Evolutionary conservation across 2,113 vertebrate species (phyloP), one percentile per base, ranked within the genome.

Genomic region (Neoarius graeffei): DNA sequence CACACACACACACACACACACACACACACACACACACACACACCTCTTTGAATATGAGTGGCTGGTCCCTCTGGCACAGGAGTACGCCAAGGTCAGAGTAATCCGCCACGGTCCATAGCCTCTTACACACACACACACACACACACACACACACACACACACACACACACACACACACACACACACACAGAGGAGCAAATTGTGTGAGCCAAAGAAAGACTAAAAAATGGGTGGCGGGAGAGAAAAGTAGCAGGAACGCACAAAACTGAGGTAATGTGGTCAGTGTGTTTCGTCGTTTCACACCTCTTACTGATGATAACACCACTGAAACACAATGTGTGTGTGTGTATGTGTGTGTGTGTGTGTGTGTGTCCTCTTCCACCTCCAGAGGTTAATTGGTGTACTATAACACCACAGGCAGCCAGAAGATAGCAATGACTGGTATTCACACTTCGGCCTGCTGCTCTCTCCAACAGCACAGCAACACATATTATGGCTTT

Each of bases 391-490:
- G 92, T 94, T 94, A 93, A 94, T 93, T 54, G 93, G 92, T 94
- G 91, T 94, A 23, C 20, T 93, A 93, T 94, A 95, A 94, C 95
- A 94, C 92, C 91, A 92, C 87, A 79, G 92, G 91, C 94, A 91
- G 91, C 91, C 91, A 92, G 92, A 92, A 92, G 92, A 91, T 91
- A 93, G 88, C 93, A 91, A 94, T 88, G 94, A 90, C 88, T 92
- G 94, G 93, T 93, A 95, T 96, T 95, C 92, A 94, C 93, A 95
- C 94, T 93, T 93, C 84, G 3, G 27, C 52, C 81, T 80, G 74
- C 89, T 73, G 48, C 57, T 91, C 89, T 84, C 92, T 92, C 91
- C 91, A 92, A 91, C 90, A 89, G 90, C 19, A 3, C 8, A 35
- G 10, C 1, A 6, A 15, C 84, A 27, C 66, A 57, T 52, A 73